phyloP scores from a whole-genome alignment of 2,888 invertebrate genomes.

The Lypha dubia region DNA sequence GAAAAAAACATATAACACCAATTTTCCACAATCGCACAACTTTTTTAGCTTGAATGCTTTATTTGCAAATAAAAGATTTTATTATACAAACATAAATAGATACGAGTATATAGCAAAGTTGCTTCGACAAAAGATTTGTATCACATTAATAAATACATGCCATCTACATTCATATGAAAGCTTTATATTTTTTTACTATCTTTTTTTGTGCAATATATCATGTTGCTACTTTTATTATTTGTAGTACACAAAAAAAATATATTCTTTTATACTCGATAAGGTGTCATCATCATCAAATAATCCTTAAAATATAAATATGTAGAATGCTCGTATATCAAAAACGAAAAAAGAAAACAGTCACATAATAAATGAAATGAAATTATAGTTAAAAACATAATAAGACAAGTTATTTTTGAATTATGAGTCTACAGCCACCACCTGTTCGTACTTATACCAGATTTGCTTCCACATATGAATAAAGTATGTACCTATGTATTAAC shows the following conservation, averaged over 20 bases:
- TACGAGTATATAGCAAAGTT: no score
- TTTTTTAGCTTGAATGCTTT: no score
- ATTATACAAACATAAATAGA: no score
- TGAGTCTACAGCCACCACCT: background rate
- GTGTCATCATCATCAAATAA: constrained; percentile 62
- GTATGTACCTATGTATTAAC: background rate
- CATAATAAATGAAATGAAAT: constrained; percentile 18
- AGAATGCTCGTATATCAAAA: background rate
- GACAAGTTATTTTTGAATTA: constrained; percentile 15
- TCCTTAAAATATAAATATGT: constrained; percentile 15
- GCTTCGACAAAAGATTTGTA: no score
- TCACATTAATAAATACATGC: no score
- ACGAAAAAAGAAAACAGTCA: constrained; percentile 21
- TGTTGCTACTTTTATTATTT: background rate
- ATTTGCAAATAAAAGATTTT: no score
- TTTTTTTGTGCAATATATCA: constrained; percentile 7
- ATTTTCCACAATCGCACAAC: no score
- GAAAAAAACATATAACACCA: no score
- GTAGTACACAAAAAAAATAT: background rate
- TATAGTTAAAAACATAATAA: constrained; percentile 23
- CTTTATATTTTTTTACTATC: background rate
- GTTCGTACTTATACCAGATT: background rate
- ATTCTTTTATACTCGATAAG: constrained; percentile 48
- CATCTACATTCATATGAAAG: no score
- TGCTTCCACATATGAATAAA: background rate